A percentile compares a stretch with the other conserved stretches of the same genome.
Conservation (phyloP, 2,113 vertebrate genomes). For the Ammodytes marinus region DNA sequence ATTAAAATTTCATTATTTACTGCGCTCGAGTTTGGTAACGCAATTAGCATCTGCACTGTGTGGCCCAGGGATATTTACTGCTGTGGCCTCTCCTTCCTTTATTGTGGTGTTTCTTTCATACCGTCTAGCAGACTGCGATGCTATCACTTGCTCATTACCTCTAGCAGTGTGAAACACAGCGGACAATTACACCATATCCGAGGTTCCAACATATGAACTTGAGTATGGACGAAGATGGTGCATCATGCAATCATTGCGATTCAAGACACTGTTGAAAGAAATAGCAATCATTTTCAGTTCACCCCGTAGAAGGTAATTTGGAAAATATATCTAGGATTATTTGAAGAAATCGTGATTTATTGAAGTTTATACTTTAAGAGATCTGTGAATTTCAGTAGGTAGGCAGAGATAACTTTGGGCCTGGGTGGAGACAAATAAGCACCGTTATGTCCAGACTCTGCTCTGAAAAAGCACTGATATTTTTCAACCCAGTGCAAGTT, state of each 20-base stretch:
- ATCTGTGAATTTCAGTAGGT: neutral
- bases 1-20: conserved; percentile 99
- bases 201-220: conserved; percentile 56
- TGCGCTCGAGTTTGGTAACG: conserved; percentile 87
- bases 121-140: conserved; percentile 61
- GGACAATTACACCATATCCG: conserved; percentile 64
- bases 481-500: conserved; percentile 18
- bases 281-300: conserved; percentile 34
- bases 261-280: conserved; percentile 29
- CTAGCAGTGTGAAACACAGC: conserved; percentile 52
- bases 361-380: neutral
- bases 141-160: conserved; percentile 78
- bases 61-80: conserved; percentile 87
- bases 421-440: neutral
- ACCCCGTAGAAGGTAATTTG: conserved; percentile 8
- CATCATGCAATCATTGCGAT: conserved; percentile 51
- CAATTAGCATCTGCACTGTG: conserved; percentile 94
- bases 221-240: conserved; percentile 55
- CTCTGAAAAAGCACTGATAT: neutral
- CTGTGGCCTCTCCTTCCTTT: conserved; percentile 70
- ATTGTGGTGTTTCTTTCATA: conserved; percentile 73
- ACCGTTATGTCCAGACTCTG: neutral
- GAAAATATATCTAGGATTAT: neutral
- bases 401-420: too few species aligned
- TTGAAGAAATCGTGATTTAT: neutral